Conservation (phyloP, 2,797 vertebrate genomes). For the Danio choprae region DNA sequence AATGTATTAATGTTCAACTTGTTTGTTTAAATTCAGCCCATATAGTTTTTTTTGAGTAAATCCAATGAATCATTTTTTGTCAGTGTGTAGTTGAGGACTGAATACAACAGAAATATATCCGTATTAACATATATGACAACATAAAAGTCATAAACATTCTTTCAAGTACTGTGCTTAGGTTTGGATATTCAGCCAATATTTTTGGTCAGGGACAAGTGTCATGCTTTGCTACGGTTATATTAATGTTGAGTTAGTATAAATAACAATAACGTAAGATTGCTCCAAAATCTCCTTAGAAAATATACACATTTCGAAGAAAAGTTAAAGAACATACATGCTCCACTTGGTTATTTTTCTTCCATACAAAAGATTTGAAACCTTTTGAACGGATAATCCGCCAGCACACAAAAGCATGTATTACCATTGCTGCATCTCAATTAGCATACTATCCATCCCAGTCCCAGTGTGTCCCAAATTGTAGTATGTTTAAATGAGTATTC, state of each 20-base stretch:
- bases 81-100: too few relatives aligned
- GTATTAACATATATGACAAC: too few relatives aligned
- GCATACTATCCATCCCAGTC: too few relatives aligned
- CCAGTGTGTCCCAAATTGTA: too few relatives aligned
- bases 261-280: constrained; percentile 15
- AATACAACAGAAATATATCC: background rate
- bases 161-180: constrained; percentile 12
- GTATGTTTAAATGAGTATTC: too few relatives aligned
- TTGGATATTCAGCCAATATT: background rate
- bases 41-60: too few relatives aligned
- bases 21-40: too few relatives aligned
- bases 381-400: background rate
- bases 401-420: background rate
- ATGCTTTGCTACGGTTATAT: constrained; percentile 12
- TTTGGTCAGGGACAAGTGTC: constrained; percentile 21
- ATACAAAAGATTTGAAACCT: background rate
- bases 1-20: too few relatives aligned
- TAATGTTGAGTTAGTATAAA: constrained; percentile 29
- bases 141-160: background rate
- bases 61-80: too few relatives aligned
- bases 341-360: constrained; percentile 16
- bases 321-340: background rate
- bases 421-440: too few relatives aligned
- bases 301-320: constrained; percentile 15
- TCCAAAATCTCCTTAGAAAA: background rate